Base-by-base conservation (phyloP, 1,140 invertebrate genomes). In the Nilaparvata lugens region DNA sequence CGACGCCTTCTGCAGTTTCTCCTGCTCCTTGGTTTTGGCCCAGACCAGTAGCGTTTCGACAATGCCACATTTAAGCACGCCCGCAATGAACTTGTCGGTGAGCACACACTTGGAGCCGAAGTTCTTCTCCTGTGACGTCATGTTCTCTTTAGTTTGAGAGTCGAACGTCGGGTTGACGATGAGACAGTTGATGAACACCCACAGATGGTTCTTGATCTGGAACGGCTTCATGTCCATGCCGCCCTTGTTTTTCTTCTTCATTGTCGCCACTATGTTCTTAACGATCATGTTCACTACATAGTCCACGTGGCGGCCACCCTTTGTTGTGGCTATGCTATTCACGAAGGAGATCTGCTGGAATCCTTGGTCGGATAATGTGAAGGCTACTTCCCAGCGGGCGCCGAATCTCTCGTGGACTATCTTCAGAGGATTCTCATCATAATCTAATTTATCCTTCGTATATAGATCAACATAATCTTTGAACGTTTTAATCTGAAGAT, bases 161-260 rank as follows among this genome's bases (percentile, higher is more conserved):
- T 99, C 97, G 78, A 99, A 99, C 13, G 95, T 92, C 24, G 97
- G 97, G 81, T 99, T 99, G 56, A 98, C 97, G 70, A 99, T 97
- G 6, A 99, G 75, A 78, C 93, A 97, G 73, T 98, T 99, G 2
- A 99, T 82, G 75, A 99, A 99, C 0, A 99, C 71, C 95, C 96
- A 99, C 75, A 99, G 79, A 71, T 99, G 95, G 77, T 90, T 95
- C 73, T 96, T 97, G 14, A 99, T 87, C 83, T 98, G 89, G 69
- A 90, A 91, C 5, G 94, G 93, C 73, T 95, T 98, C 25, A 99
- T 76, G 42, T 76, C 70, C 38, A 86, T 70, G n/a, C 82, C 81
- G 18, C 78, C 84, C 70, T 95, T 95, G 69, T 95, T 93, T 71
- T 97, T 98, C 75, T 97, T 98, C 67, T 97, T 97, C 2, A 98